phyloP scores from a whole-genome alignment of 2,888 invertebrate species.

The Melolontha melolontha region DNA sequence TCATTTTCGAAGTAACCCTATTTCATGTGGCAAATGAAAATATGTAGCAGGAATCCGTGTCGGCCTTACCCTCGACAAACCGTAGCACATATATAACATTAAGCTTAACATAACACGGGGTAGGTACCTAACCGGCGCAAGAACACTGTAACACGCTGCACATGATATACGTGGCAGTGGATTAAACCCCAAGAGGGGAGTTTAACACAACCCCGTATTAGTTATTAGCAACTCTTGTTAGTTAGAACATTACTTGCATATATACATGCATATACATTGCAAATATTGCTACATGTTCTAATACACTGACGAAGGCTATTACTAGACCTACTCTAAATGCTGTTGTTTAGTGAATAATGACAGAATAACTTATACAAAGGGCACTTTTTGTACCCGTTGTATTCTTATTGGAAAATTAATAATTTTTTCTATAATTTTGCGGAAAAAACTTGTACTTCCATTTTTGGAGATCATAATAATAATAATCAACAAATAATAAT shows the following conservation, averaged over 20 bases:
- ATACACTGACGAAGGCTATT: slow-evolving; percentile 11
- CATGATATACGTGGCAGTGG: slow-evolving; percentile 58
- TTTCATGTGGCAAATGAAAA: slow-evolving; percentile 50
- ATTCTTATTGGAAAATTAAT: too few relatives aligned
- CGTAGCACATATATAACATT: slow-evolving; percentile 56
- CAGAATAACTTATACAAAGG: neutral
- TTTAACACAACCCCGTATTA: slow-evolving; percentile 59
- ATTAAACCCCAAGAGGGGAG: slow-evolving; percentile 59
- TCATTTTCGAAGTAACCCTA: slow-evolving; percentile 44
- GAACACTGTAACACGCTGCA: slow-evolving; percentile 54
- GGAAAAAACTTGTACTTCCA: too few relatives aligned
- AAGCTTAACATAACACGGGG: slow-evolving; percentile 53
- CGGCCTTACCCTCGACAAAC: slow-evolving; percentile 54
- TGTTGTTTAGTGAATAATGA: slow-evolving; percentile 24
- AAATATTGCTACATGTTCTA: slow-evolving; percentile 46
- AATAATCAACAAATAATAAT: too few relatives aligned
- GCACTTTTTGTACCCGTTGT: too few relatives aligned
- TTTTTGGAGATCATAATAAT: too few relatives aligned
- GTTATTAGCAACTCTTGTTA: slow-evolving; percentile 57
- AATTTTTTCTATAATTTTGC: too few relatives aligned
- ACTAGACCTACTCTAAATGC: slow-evolving; percentile 18
- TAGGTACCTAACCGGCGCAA: slow-evolving; percentile 53
- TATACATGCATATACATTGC: slow-evolving; percentile 55
- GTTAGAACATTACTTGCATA: slow-evolving; percentile 56
- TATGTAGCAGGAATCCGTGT: slow-evolving; percentile 52